phyloP scores from a whole-genome alignment of 2,113 vertebrate species.

The Ceyx cyanopectus region DNA sequence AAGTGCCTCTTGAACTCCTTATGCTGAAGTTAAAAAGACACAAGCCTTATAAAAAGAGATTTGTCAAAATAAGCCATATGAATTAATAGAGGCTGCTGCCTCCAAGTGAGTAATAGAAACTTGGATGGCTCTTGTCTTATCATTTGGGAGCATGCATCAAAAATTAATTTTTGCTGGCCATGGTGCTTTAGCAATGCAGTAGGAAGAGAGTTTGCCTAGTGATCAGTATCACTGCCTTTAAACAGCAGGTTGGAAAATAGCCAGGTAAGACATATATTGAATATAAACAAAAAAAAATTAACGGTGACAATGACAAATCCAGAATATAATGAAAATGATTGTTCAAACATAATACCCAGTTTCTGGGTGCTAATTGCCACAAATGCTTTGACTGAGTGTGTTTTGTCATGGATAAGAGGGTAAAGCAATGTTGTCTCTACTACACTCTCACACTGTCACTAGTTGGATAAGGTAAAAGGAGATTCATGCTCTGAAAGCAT shows the following conservation, averaged over 20 bases:
- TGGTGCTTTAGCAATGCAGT: background rate
- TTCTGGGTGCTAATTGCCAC: background rate
- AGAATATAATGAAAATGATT: background rate
- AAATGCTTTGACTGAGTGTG: background rate
- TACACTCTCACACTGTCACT: background rate
- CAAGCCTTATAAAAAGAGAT: background rate
- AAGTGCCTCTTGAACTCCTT: conserved; percentile 15
- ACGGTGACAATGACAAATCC: background rate
- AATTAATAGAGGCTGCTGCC: background rate
- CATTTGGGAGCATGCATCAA: background rate
- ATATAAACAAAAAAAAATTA: background rate
- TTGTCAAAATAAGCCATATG: background rate
- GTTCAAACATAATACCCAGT: background rate
- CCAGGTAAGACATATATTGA: background rate
- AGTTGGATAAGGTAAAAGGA: background rate
- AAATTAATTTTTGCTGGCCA: background rate
- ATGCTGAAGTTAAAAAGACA: background rate
- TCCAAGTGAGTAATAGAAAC: background rate
- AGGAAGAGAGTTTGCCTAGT: background rate
- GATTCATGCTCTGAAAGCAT: background rate
- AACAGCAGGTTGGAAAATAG: background rate
- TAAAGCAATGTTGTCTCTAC: background rate
- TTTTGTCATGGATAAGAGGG: background rate
- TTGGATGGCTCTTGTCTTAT: background rate
- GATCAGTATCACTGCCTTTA: background rate